These are phyloP conservation scores for Atrichornis clamosus DNA, from an alignment of 2,113 vertebrate species.

Conservation along the genomic window DNA sequence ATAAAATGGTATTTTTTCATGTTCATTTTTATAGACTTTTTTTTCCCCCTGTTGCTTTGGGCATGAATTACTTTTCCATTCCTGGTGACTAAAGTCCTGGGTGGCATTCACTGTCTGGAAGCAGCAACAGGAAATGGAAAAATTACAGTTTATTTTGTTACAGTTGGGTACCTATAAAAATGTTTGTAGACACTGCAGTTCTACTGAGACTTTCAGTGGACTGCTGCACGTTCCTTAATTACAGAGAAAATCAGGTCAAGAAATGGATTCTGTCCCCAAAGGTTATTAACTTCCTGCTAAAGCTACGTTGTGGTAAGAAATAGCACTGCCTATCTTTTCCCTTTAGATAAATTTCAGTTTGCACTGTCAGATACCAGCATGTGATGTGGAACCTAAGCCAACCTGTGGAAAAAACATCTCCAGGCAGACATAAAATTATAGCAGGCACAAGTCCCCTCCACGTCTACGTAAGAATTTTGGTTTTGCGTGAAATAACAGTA, in stretches of 20 bases:
- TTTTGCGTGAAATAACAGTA: not conserved
- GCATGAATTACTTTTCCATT: constrained; percentile 41
- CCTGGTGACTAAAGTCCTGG: constrained; percentile 9
- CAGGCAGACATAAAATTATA: not conserved
- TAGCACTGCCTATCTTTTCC: not conserved
- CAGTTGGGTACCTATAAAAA: not conserved
- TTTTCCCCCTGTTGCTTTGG: not conserved
- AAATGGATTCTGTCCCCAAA: not conserved
- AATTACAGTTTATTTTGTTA: constrained; percentile 13
- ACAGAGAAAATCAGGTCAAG: constrained; percentile 40
- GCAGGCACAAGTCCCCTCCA: not conserved
- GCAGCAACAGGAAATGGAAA: constrained; percentile 5
- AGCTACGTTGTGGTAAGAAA: not conserved
- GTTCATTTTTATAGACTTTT: not conserved
- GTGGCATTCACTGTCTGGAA: constrained; percentile 13
- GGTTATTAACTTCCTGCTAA: not conserved
- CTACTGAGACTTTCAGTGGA: not conserved
- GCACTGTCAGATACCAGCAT: not conserved
- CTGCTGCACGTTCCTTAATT: not conserved
- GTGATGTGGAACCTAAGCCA: not conserved
- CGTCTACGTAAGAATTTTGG: not conserved
- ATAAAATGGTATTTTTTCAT: constrained; percentile 30
- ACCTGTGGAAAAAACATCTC: not conserved
- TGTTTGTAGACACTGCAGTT: not conserved
- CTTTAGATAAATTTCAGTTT: not conserved